Percentiles rank a stretch among this genome's conserved stretches.
phyloP scores from a whole-genome alignment of 2,113 vertebrate species.

The Chroicocephalus ridibundus region DNA sequence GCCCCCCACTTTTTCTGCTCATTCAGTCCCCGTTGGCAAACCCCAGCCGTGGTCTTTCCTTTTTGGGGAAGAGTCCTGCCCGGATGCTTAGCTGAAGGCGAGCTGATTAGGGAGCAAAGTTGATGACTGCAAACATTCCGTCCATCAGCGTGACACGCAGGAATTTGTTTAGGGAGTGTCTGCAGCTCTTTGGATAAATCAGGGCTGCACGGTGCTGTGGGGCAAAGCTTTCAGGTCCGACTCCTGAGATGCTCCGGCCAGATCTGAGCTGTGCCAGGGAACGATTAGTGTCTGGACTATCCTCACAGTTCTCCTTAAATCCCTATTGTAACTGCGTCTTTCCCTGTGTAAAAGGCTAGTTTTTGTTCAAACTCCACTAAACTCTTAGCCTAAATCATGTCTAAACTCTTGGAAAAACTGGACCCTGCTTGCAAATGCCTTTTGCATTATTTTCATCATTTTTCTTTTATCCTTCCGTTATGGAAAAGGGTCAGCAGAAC shows the following conservation, averaged over 20 bases:
- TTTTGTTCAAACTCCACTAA: neutral
- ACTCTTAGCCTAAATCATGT: neutral
- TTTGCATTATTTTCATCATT: neutral
- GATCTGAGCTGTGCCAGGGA: neutral
- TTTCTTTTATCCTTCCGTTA: neutral
- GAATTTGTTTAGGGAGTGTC: neutral
- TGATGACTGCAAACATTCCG: neutral
- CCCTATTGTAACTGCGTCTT: neutral
- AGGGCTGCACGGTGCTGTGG: neutral
- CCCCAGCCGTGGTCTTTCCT: neutral
- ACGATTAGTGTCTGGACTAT: neutral
- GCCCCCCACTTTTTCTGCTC: neutral
- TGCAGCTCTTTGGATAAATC: neutral
- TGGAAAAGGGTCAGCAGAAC: neutral
- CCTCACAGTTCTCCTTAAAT: neutral
- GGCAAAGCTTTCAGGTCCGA: neutral
- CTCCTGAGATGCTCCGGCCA: neutral
- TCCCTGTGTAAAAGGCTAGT: rapidly evolving
- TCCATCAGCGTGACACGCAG: neutral
- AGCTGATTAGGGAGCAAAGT: neutral
- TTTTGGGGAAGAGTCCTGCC: neutral
- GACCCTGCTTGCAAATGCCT: neutral
- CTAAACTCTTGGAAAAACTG: neutral
- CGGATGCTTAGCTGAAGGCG: neutral
- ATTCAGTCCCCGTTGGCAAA: neutral